These are phyloP conservation scores for Zaprionus vittiger DNA, from an alignment of 1,140 invertebrate genomes.

Conservation along the genomic window DNA sequence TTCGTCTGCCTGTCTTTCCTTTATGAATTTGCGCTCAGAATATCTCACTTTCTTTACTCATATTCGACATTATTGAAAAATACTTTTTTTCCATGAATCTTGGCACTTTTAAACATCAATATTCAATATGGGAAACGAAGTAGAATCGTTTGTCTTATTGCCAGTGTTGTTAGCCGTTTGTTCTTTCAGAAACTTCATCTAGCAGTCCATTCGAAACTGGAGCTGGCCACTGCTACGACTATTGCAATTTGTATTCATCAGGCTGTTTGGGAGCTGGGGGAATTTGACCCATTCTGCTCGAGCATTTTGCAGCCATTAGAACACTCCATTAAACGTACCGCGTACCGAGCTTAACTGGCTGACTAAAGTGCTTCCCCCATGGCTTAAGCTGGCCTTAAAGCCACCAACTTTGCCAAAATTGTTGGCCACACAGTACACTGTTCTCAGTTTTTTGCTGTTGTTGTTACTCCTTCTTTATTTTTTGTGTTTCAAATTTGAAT, in stretches of 20 bases:
- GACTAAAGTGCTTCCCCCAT: slow-evolving; percentile 31
- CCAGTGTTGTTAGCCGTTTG: slow-evolving; percentile 7
- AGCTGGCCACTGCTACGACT: neutral
- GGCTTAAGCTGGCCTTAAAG: slow-evolving; percentile 38
- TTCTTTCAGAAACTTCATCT: neutral
- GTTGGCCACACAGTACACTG: slow-evolving; percentile 6
- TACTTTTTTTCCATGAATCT: neutral
- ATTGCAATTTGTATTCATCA: slow-evolving; percentile 36
- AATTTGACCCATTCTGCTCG: slow-evolving; percentile 28
- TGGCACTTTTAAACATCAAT: neutral
- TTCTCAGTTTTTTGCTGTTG: neutral
- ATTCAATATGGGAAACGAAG: neutral
- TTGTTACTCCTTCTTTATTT: neutral
- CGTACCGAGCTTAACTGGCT: slow-evolving; percentile 22
- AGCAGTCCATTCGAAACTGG: neutral
- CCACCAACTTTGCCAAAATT: slow-evolving; percentile 27
- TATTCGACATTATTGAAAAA: no score
- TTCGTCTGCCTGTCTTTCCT: no score
- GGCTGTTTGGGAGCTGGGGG: neutral
- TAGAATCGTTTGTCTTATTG: slow-evolving; percentile 6
- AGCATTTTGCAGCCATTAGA: slow-evolving; percentile 33
- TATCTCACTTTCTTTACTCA: no score
- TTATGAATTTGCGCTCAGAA: no score
- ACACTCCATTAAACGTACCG: slow-evolving; percentile 42
- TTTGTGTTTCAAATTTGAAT: slow-evolving; percentile 40